phyloP scores from a whole-genome alignment of 2,888 invertebrate species.

The Tipula vernalis region DNA sequence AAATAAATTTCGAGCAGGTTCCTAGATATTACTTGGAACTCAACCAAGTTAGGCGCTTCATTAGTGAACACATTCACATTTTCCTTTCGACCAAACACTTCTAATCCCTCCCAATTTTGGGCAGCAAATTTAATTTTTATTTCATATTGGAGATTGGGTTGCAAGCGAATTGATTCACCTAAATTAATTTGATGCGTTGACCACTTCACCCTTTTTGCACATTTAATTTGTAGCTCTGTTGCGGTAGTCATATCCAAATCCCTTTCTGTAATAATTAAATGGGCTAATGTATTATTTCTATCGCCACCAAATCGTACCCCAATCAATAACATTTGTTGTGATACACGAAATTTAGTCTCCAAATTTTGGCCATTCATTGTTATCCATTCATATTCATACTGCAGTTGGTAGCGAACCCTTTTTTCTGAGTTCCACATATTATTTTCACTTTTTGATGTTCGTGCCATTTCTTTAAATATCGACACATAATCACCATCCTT shows the following conservation, averaged over 20 bases:
- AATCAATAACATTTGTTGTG: neutral
- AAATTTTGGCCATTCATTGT: neutral
- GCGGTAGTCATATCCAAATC: neutral
- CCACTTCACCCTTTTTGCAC: neutral
- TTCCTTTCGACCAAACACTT: neutral
- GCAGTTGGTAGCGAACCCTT: neutral
- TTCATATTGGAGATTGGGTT: neutral
- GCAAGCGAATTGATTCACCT: neutral
- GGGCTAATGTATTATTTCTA: neutral
- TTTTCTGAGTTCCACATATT: neutral
- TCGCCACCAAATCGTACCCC: neutral
- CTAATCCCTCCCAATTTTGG: no score
- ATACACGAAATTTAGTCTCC: neutral
- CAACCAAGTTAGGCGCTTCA: neutral
- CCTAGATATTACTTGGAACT: neutral
- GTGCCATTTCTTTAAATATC: neutral
- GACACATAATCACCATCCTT: neutral
- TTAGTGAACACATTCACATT: neutral
- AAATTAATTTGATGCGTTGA: neutral
- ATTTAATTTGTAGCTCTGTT: neutral
- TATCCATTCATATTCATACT: neutral
- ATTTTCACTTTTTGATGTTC: neutral
- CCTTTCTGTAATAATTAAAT: neutral
- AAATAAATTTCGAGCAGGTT: neutral
- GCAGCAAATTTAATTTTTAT: neutral